These are phyloP conservation scores for Solenodon paradoxus DNA, from an alignment of 2,113 vertebrate genomes.

Conservation along the genomic window DNA sequence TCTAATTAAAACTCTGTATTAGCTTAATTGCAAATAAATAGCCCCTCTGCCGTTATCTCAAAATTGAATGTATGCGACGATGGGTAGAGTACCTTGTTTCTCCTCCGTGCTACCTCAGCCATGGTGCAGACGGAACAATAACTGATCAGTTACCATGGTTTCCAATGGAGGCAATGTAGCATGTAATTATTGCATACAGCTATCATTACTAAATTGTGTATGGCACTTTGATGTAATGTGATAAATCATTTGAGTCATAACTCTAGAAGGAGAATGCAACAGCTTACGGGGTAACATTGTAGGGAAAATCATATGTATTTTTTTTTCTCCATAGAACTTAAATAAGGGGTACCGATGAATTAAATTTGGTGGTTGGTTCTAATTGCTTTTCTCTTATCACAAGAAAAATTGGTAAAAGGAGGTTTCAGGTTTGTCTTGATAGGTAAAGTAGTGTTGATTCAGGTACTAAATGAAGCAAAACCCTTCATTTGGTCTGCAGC, in stretches of 20 bases:
- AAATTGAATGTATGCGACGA: slow-evolving; percentile 53
- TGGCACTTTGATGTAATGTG: slow-evolving; percentile 67
- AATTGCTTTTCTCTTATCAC: slow-evolving; percentile 58
- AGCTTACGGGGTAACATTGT: slow-evolving; percentile 37
- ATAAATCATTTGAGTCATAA: slow-evolving; percentile 74
- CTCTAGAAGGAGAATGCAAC: slow-evolving; percentile 59
- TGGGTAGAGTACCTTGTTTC: slow-evolving; percentile 65
- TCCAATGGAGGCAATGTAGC: slow-evolving; percentile 75
- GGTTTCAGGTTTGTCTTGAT: slow-evolving; percentile 51
- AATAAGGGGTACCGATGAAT: slow-evolving; percentile 40
- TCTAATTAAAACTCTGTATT: slow-evolving; percentile 29
- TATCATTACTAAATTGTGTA: slow-evolving; percentile 79
- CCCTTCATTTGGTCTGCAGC: slow-evolving; percentile 53
- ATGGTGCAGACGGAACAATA: slow-evolving; percentile 66
- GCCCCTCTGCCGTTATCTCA: slow-evolving; percentile 53
- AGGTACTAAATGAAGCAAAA: slow-evolving; percentile 59
- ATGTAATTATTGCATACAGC: slow-evolving; percentile 76
- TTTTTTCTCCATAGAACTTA: slow-evolving; percentile 16
- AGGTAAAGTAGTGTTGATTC: slow-evolving; percentile 56
- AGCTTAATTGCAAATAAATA: slow-evolving; percentile 73
- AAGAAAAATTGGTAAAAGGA: slow-evolving; percentile 47
- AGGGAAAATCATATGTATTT: slow-evolving; percentile 31
- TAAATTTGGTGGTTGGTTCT: slow-evolving; percentile 48
- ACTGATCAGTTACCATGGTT: slow-evolving; percentile 79
- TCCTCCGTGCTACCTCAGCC: slow-evolving; percentile 61